These are phyloP conservation scores for Drosophila pseudotakahashii DNA, from an alignment of 2,888 invertebrate genomes.

Conservation along the genomic window DNA sequence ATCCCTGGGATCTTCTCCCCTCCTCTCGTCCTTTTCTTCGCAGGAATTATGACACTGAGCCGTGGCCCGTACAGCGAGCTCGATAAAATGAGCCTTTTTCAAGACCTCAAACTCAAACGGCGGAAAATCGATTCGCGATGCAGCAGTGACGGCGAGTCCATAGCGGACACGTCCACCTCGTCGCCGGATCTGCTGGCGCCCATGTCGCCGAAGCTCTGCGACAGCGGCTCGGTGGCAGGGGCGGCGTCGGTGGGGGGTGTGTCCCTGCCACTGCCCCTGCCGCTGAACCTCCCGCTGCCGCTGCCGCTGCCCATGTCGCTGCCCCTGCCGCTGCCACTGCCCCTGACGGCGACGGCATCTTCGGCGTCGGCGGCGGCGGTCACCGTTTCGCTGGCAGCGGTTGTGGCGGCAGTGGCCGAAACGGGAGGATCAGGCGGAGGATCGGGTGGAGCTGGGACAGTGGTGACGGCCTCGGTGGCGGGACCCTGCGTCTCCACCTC, in stretches of 20 bases:
- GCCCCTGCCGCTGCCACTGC: constrained; percentile 28
- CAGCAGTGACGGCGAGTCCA: constrained; percentile 98
- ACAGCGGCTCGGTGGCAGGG: constrained; percentile 59
- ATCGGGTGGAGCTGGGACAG: constrained; percentile 1
- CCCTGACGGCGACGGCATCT: constrained; percentile 47
- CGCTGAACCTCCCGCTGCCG: constrained; percentile 37
- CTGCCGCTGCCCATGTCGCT: constrained; percentile 22
- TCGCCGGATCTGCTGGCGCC: constrained; percentile 94
- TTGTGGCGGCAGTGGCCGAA: constrained; percentile 30
- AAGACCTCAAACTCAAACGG: constrained; percentile 98
- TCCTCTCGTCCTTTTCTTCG: neutral
- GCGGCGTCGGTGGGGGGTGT: constrained; percentile 4
- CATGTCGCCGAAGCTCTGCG: constrained; percentile 92
- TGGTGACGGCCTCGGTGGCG: constrained; percentile 5
- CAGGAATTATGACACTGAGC: constrained; percentile 99
- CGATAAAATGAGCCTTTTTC: constrained; percentile 99
- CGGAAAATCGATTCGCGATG: constrained; percentile 98
- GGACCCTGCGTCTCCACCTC: constrained; percentile 30
- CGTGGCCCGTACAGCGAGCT: constrained; percentile 97
- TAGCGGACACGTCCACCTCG: constrained; percentile 96
- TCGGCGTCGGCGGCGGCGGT: constrained; percentile 36
- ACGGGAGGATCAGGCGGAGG: constrained; percentile 2
- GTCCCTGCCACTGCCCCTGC: constrained; percentile 39
- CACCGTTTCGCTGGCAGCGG: constrained; percentile 38
- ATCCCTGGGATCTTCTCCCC: neutral